Conservation (phyloP, 1,140 invertebrate genomes). For the Maniola jurtina region DNA sequence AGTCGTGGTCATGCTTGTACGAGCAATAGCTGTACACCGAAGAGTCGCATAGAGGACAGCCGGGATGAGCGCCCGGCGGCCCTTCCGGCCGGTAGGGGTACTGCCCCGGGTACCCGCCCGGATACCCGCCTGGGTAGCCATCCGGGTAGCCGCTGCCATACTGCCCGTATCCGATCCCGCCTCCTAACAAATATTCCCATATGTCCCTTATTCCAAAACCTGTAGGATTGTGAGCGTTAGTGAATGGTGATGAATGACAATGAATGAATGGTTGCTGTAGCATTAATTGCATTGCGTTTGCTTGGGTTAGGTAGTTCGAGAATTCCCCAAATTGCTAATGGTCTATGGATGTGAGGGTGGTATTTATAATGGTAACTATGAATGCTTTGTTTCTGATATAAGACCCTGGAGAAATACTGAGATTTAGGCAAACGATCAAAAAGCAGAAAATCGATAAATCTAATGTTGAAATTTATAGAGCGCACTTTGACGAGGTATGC, state of each 20-base stretch:
- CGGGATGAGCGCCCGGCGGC: slow-evolving; percentile 64
- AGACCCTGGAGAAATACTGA: too few species aligned
- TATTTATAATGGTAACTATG: too few species aligned
- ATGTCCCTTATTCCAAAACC: slow-evolving; percentile 70
- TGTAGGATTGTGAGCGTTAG: slow-evolving; percentile 52
- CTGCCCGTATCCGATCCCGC: slow-evolving; percentile 45
- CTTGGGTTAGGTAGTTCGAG: neutral
- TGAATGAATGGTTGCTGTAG: neutral
- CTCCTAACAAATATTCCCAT: slow-evolving; percentile 70
- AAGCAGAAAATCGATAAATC: too few species aligned
- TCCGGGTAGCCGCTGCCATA: slow-evolving; percentile 39
- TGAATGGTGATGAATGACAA: slow-evolving; percentile 27
- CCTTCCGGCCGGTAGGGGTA: slow-evolving; percentile 50
- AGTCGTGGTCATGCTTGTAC: slow-evolving; percentile 85
- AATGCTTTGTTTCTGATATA: too few species aligned
- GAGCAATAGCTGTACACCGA: slow-evolving; percentile 87
- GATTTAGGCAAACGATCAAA: too few species aligned
- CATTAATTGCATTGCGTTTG: neutral
- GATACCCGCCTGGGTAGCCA: slow-evolving; percentile 39
- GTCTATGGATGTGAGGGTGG: too few species aligned
- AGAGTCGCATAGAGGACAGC: slow-evolving; percentile 85
- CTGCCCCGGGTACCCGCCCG: slow-evolving; percentile 34
- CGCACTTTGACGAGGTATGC: too few species aligned
- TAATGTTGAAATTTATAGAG: too few species aligned
- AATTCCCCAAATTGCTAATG: too few species aligned